Evolutionary conservation across 2,113 vertebrate genomes (phyloP), one percentile per base, ranked within the genome.

Genomic region (Macaca mulatta): DNA sequence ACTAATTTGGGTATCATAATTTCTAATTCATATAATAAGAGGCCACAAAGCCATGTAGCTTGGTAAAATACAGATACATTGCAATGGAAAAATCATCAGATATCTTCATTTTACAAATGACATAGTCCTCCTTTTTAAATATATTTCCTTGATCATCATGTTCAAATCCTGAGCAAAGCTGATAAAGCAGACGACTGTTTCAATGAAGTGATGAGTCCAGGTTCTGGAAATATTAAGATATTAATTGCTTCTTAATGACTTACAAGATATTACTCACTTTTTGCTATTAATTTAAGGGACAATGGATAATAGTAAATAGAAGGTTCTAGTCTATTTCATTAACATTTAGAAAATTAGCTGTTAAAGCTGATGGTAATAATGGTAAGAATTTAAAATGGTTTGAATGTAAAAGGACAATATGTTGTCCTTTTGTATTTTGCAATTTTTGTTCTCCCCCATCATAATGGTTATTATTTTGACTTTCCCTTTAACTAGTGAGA

Each of bases 221-320:
- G 91, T 80, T 97, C 90, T 89, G 97, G 94, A 98, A 97, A 98
- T 80, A 95, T 92, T 72, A 97, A 95, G 88, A 96, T 92, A 74
- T 84, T 98, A 98, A 98, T 97, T 98, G 94, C 70, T 94, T 94
- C 83, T 95, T 97, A 98, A 98, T 98, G 96, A 98, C 97, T 98
- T 98, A 94, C 78, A 97, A 89, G 89, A 87, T 96, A 88, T 98
- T 91, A 94, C 90, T 98, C 98, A 75, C 98, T 98, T 97, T 95
- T 97, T 95, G 74, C 89, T 98, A 95, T 97, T 97, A 96, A 97
- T 89, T 84, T 97, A 98, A 98, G 89, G 86, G 79, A 80, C 98
- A 90, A 93, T 79, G 75, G 80, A 18, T 92, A 96, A 95, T 70
- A 90, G 92, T 93, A 97, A 98, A 94, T 11, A 93, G 52, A 30